Evolutionary conservation across 2,113 vertebrate species (phyloP).

Genomic region (Narcine bancroftii): DNA sequence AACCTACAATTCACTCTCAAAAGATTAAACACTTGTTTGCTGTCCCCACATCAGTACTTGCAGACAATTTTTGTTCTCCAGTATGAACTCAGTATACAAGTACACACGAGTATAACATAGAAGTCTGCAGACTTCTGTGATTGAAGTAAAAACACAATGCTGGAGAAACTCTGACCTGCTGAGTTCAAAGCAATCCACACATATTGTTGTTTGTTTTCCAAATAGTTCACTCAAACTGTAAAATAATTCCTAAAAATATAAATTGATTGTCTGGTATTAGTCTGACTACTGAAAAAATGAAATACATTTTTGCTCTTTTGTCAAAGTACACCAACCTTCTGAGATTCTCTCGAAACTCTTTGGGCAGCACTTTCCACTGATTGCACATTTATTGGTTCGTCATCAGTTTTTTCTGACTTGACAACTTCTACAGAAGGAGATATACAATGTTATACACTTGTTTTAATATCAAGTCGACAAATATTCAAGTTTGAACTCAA

Average conservation of each 20-base stretch:
- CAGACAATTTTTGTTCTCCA: background rate
- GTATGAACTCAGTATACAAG: background rate
- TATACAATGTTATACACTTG: background rate
- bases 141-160: too few relatives aligned
- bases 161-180: too few relatives aligned
- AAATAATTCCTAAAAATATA: background rate
- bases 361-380: background rate
- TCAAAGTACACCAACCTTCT: background rate
- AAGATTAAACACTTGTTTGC: background rate
- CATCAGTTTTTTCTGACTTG: slow-evolving; percentile 16
- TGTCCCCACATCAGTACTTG: background rate
- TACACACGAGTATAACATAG: too few relatives aligned
- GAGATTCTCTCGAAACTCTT: background rate
- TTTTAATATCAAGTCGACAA: background rate
- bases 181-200: too few relatives aligned
- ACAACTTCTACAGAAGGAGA: slow-evolving; percentile 1
- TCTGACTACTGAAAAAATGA: background rate
- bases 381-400: background rate
- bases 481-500: background rate
- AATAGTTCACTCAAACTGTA: background rate
- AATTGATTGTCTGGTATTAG: background rate
- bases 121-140: too few relatives aligned
- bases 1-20: background rate
- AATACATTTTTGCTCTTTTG: background rate
- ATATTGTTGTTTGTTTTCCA: background rate